Base-by-base conservation (phyloP, 2,797 vertebrate species). In the Molossus alvarezi region DNA sequence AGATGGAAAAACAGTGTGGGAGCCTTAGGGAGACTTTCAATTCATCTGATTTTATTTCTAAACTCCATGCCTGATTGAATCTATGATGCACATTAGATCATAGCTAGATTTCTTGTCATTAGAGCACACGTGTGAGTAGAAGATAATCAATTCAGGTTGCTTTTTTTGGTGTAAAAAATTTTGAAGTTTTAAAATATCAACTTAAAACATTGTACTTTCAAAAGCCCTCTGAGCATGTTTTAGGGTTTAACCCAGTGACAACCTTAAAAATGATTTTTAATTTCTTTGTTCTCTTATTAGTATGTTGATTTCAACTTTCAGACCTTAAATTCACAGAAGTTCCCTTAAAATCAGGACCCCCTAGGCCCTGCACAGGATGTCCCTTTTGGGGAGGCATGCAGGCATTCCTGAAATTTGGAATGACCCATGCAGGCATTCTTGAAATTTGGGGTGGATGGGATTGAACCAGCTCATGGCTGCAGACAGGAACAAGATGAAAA, bases 31-130 rank as follows among this genome's bases (percentile, higher is more conserved):
- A 12, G 5, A 82, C 18, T 55, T 90, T 4, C 27, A 15, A 25
- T 72, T 94, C 64, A 62, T 21, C 53, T 91, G 15, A 69, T 25
- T 55, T 95, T 17, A 88, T 69, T 62, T 45, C 29, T 75, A 58
- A 75, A 62, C 29, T 75, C 6, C 29, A n/a, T 58, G 25, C 29
- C 7, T 53, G 18, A 82, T 45, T 71, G 33, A 67, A 53, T 60
- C 64, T 77, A 8, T 67, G 37, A 69, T 73, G 29, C 20, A 51
- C 12, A 62, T 65, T 45, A 37, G 29, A 21, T 1, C 55, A 55
- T 51, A 85, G 67, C 23, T 73, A 1, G 12, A 73, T 29, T 89
- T 21, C 41, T 89, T 79, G 18, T 93, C n/a, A 21, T 57, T 85
- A 48, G 27, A 67, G 5, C 3, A 65, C 48, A 71, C 33, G 15